Evolutionary conservation across 2,888 invertebrate species (phyloP).

Genomic region (Hoplodrina blanda): DNA sequence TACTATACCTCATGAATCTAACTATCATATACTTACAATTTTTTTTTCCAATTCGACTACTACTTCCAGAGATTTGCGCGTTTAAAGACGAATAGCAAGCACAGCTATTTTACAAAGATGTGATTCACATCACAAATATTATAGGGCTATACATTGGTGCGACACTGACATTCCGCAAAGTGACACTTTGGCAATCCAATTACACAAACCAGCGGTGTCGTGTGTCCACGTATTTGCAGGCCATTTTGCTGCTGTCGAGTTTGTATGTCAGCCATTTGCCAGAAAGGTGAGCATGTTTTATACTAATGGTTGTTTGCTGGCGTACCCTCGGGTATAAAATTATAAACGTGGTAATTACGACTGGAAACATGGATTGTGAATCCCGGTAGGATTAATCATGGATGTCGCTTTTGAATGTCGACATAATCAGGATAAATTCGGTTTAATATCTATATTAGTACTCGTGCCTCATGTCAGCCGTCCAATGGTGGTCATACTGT

Average conservation of each 20-base stretch:
- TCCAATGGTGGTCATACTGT: not conserved
- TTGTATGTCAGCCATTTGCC: conserved; percentile 35
- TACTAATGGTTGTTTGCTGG: conserved; percentile 35
- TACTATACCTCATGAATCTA: too few species aligned
- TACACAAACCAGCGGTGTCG: conserved; percentile 50
- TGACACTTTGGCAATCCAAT: conserved; percentile 50
- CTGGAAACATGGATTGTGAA: conserved; percentile 24
- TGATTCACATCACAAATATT: conserved; percentile 24
- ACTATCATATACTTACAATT: too few species aligned
- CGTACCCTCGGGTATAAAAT: conserved; percentile 21
- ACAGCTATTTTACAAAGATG: not conserved
- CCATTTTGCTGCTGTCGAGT: conserved; percentile 36
- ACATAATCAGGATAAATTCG: conserved; percentile 2
- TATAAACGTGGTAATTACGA: conserved; percentile 38
- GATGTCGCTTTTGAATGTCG: not conserved
- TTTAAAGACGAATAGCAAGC: too few species aligned
- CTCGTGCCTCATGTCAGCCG: not conserved
- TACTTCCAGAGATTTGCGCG: too few species aligned
- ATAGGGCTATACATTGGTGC: conserved; percentile 15
- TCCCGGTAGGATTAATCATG: conserved; percentile 21
- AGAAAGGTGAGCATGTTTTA: conserved; percentile 50
- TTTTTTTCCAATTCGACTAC: too few species aligned
- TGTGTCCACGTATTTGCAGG: conserved; percentile 35
- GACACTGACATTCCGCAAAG: conserved; percentile 48
- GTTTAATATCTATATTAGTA: not conserved